Percentiles rank a stretch among this genome's conserved stretches.
Conservation (phyloP, 2,113 vertebrate genomes). For the Paramisgurnus dabryanus region DNA sequence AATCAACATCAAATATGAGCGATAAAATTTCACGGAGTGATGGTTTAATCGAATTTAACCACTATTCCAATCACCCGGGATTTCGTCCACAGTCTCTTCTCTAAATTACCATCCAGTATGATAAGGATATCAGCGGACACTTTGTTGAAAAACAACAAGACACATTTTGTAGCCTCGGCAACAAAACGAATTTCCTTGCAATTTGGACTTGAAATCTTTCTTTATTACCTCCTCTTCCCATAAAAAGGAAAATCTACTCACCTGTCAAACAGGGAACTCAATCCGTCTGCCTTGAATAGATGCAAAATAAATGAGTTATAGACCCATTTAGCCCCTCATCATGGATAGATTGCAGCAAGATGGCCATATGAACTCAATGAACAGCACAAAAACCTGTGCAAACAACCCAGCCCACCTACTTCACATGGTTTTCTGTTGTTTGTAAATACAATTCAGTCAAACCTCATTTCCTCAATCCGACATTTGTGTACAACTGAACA, state of each 20-base stretch:
- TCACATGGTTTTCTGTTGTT: conserved; percentile 60
- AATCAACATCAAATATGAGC: conserved; percentile 45
- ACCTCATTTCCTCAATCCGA: conserved; percentile 71
- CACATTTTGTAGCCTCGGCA: not conserved
- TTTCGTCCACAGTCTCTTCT: conserved; percentile 41
- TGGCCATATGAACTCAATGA: conserved; percentile 28
- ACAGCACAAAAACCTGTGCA: conserved; percentile 31
- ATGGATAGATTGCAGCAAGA: conserved; percentile 41
- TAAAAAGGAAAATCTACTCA: conserved; percentile 45
- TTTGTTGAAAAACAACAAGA: not conserved
- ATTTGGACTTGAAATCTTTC: conserved; percentile 25
- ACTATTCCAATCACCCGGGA: conserved; percentile 41
- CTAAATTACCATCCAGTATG: conserved; percentile 25
- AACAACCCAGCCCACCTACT: conserved; percentile 62
- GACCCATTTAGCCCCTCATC: conserved; percentile 72
- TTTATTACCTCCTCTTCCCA: conserved; percentile 25
- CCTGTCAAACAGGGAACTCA: conserved; percentile 46
- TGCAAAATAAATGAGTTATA: conserved; percentile 72
- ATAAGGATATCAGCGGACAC: conserved; percentile 31
- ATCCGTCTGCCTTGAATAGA: conserved; percentile 49
- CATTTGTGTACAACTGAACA: conserved; percentile 66
- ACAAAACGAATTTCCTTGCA: conserved; percentile 40
- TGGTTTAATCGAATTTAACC: conserved; percentile 44
- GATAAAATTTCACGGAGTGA: conserved; percentile 46
- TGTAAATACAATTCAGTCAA: conserved; percentile 73